Conservation (phyloP, 2,113 vertebrate genomes). For the Protobothrops mucrosquamatus region DNA sequence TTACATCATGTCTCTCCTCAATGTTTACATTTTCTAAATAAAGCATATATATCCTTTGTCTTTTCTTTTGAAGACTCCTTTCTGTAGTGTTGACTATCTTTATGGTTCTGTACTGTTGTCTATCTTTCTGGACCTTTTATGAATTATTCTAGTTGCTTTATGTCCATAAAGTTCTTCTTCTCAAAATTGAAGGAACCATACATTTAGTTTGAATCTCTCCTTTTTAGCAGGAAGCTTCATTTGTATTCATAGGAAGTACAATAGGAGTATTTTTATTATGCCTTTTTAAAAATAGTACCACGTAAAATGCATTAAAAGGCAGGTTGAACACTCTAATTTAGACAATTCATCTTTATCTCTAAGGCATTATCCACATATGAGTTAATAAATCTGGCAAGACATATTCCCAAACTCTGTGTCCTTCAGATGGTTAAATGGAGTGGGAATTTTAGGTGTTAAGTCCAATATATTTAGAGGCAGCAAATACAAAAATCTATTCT, state of each 20-base stretch:
- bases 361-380: not conserved
- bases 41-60: not conserved
- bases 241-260: not conserved
- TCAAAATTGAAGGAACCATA: not conserved
- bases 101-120: not conserved
- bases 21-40: not conserved
- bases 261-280: not conserved
- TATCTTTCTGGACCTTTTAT: not conserved
- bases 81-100: not conserved
- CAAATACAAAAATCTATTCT: not conserved
- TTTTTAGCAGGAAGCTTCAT: not conserved
- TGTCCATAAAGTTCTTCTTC: not conserved
- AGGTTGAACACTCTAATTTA: not conserved
- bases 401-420: not conserved
- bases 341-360: not conserved
- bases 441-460: not conserved
- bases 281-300: not conserved
- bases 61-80: not conserved
- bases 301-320: not conserved
- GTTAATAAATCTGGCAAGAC: not conserved
- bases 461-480: not conserved
- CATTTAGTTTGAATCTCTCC: not conserved
- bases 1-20: not conserved
- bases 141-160: not conserved
- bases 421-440: not conserved